Evolutionary conservation across 2,888 invertebrate genomes (phyloP).

Genomic region (Litoditis marina): DNA sequence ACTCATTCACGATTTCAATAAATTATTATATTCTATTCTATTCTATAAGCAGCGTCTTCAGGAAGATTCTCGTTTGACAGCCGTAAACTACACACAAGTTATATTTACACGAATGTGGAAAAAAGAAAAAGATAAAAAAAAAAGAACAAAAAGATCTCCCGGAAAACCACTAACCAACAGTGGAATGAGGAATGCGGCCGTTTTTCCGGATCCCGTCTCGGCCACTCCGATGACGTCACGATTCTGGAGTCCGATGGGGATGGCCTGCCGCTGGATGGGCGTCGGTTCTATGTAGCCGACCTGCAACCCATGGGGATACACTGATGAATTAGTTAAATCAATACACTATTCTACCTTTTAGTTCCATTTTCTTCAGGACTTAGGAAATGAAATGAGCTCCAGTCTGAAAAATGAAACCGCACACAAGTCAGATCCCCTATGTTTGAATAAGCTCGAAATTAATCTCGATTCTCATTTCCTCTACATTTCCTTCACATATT

Average conservation of each 20-base stretch:
- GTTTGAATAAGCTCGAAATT: background rate
- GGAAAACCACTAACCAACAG: conserved; percentile 70
- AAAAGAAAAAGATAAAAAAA: background rate
- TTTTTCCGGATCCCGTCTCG: conserved; percentile 98
- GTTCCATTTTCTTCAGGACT: too few species aligned
- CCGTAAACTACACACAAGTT: too few species aligned
- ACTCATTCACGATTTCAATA: too few species aligned
- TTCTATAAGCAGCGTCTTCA: too few species aligned
- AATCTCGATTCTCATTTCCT: background rate
- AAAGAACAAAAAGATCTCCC: background rate
- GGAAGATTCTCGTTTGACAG: too few species aligned
- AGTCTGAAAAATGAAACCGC: too few species aligned
- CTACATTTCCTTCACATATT: conserved; percentile 23
- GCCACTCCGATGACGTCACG: conserved; percentile 94
- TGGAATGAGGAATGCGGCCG: conserved; percentile 94
- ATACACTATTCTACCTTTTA: too few species aligned
- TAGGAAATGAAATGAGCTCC: background rate
- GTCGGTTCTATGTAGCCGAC: conserved; percentile 76
- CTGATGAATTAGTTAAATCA: too few species aligned
- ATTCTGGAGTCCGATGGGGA: conserved; percentile 83
- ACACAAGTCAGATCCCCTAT: background rate
- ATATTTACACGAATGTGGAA: too few species aligned
- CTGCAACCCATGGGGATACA: conserved; percentile 7
- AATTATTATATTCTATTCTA: too few species aligned
- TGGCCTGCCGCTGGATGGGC: conserved; percentile 97